Evolutionary conservation across 2,797 vertebrate genomes (phyloP), one percentile per base, ranked within the genome.

Genomic region (Chloroceryle amazona): DNA sequence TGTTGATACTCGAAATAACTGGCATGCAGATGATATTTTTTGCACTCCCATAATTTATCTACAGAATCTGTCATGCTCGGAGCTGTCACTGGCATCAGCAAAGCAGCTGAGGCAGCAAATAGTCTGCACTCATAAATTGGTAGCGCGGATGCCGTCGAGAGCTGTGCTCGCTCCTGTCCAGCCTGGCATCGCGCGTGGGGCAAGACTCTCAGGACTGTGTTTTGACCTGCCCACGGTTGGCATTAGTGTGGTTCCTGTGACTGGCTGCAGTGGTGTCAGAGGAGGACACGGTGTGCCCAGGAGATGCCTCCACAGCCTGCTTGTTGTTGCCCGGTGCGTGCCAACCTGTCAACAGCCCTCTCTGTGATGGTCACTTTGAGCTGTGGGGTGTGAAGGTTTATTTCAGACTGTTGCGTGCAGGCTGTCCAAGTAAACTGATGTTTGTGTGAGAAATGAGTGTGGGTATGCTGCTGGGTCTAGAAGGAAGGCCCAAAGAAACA

Each of bases 31-130:
- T 63, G 44, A 23, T 29, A 41, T 93, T 86, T 63, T 87, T 52
- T 74, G 85, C 51, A 29, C 72, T 96, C 72, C 87, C 31, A 5
- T 94, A 65, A 88, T 92, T 97, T 94, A 90, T 95, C 87, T 91
- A 3, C 18, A 54, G 82, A 55, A 82, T 67, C 78, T 58, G 49
- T 79, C 84, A 39, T 74, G 67, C 80, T 51, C 76, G 13, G 61
- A 84, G 87, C 95, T 93, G 89, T 91, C 75, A 10, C 26, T 39
- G 72, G 33, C 72, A 70, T 58, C 60, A 39, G 70, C 55, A 71
- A 42, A 94, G 67, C 60, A 47, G 70, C 49, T 81, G 90, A 86
- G 17, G 12, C 67, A 95, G 82, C 84, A 89, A 11, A 66, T 15
- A 65, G 67, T 21, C 68, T 11, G 12, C 46, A 17, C 31, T 3